Evolutionary conservation across 2,797 vertebrate species (phyloP), one percentile per base, ranked within the genome.

Genomic region (Tarsius wallacei): DNA sequence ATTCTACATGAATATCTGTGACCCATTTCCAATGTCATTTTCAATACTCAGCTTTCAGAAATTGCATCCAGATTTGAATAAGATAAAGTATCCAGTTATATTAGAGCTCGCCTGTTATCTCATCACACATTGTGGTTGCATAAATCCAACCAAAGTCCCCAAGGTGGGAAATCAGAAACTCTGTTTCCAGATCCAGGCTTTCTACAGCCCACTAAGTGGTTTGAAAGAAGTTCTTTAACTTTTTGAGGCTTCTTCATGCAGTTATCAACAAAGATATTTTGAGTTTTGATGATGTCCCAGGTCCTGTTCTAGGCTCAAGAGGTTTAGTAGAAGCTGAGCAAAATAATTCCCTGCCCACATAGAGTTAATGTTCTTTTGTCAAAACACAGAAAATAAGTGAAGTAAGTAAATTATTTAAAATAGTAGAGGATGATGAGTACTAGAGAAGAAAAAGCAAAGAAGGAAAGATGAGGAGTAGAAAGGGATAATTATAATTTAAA

Each of bases 1-100:
- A 87, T 92, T 81, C 66, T 81, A 61, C 64, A 22, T 26, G 31
- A 84, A 70, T 57, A 93, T 68, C 36, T n/a, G 57, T 76, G 53
- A 81, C 66, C 64, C 19, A 21, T 73, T 70, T 70, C 87, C n/a
- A 90, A 66, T 12, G 11, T 26, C 61, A 73, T 73, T 47, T 92
- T 86, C 11, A 86, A 53, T 71, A 70, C 36, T 68, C 31, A 80
- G 42, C 66, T 78, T 73, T 89, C 53, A 93, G 49, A 96, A 97
- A 77, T 36, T 16, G 49, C 47, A 71, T 53, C 68, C 33, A 94
- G 28, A 94, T 84, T 66, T 70, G 63, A 94, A 55, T 66, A 71
- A 83, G 80, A 53, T 36, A 49, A 83, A 77, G 28, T 51, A 7
- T 11, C 53, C 17, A 21, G 36, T 74, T 57, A 49, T 1, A 28